Percentiles rank a stretch among this genome's conserved stretches.
These are phyloP conservation scores for Lordiphosa fenestrarum DNA, from an alignment of 2,888 invertebrate genomes.

Conservation along the genomic window DNA sequence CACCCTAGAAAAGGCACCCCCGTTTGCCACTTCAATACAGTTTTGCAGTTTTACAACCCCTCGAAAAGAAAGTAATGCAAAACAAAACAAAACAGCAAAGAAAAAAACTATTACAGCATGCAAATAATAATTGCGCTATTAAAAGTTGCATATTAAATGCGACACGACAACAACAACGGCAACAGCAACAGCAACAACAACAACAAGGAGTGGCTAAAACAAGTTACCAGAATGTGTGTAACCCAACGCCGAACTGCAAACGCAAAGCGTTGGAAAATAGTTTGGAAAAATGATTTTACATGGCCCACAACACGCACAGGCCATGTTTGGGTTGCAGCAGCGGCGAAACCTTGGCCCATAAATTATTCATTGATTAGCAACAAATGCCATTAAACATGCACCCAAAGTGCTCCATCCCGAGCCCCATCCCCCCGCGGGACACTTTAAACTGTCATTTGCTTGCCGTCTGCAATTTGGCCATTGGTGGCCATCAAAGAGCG, in stretches of 20 bases:
- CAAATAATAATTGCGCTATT: conserved; percentile 74
- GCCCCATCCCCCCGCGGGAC: conserved; percentile 23
- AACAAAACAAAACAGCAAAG: background rate
- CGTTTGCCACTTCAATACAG: background rate
- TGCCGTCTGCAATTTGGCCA: conserved; percentile 59
- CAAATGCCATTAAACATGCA: conserved; percentile 73
- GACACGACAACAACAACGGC: conserved; percentile 44
- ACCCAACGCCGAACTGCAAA: conserved; percentile 40
- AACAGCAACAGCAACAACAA: conserved; percentile 21
- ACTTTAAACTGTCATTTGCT: conserved; percentile 71
- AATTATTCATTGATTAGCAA: conserved; percentile 78
- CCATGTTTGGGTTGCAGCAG: conserved; percentile 29
- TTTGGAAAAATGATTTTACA: conserved; percentile 42
- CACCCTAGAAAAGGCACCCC: too few relatives aligned
- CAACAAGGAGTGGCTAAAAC: conserved; percentile 23
- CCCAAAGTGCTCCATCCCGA: conserved; percentile 53
- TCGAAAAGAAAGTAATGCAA: background rate
- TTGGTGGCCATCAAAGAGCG: conserved; percentile 62
- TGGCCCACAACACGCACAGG: conserved; percentile 28
- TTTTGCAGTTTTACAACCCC: conserved; percentile 2
- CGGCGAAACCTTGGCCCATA: conserved; percentile 65
- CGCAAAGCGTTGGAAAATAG: conserved; percentile 6
- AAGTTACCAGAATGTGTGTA: conserved; percentile 57
- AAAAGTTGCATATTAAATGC: conserved; percentile 72
- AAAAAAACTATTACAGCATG: conserved; percentile 64